Base-by-base conservation (phyloP, 2,888 invertebrate species). In the Parelbella ahira region DNA sequence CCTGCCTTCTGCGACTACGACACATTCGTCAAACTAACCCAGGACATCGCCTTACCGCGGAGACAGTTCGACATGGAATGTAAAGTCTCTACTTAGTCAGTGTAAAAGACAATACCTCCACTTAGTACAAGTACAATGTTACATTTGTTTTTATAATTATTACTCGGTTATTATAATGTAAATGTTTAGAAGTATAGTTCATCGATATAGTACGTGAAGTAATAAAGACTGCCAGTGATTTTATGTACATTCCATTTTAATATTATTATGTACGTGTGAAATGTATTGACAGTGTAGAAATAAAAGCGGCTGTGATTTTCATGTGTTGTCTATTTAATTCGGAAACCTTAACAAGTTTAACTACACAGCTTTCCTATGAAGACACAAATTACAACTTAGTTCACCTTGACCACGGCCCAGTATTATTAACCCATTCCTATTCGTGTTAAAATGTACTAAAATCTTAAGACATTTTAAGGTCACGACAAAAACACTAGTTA, bases 1-100 rank as follows among this genome's bases (percentile, higher is more conserved):
- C 53, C 56, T 1, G 41, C 58, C 2, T 58, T 86, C 4, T 91
- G 91, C 54, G 84, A 88, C 28, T 79, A 89, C 38, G 74, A 88
- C 5, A 74, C 68, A 21, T 90, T 90, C 52, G 53, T 78, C 4
- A 50, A 53, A 3, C 62, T 90, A 6, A 77, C 78, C 4, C 58
- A 71, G 49, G 68, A 78, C 12, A 47, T 66, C 10, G 34, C 65
- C 2, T 60, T 64, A 55, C 53, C 73, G 0, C 50, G 57, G 13
- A 59, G 62, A 19, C 74, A 79, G 20, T 73, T 63, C 45, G 53
- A 50, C 5, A 37, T 32, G n/a, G 46, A 47, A 37, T 57, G 57
- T 34, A 11, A 34, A 11, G 18, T 28, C 3, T 12, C 42, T 3
- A 7, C 19, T 7, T 10, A 34, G 4, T 5, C 13, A 29, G 11